Evolutionary conservation across 1,140 invertebrate species (phyloP), one percentile per base, ranked within the genome.

Genomic region (Camponotus vicinus): DNA sequence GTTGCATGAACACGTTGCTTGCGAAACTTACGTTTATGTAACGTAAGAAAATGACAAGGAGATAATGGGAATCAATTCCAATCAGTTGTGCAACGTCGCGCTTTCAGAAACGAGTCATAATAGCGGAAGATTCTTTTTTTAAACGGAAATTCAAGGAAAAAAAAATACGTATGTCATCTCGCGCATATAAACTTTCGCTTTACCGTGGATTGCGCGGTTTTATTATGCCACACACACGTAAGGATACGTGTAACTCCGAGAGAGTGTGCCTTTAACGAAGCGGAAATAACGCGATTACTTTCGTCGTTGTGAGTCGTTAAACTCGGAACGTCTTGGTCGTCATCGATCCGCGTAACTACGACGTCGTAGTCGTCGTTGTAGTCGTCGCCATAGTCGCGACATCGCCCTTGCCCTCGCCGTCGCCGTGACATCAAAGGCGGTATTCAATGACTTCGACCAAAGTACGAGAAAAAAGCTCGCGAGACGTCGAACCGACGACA

Each of bases 321-420:
- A 79, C 82, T 78, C 73, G 42, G 21, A 45, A 77, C 71, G 75
- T 75, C 59, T 83, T 64, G 64, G 42, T 21, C 71, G 73, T 37
- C 59, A 85, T 88, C 73, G 86, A 88, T 88, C 66, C 52, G 13
- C 15, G 49, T 59, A 63, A 7, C 18, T 64, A 85, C 55, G 27
- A 27, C 27, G 27, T 27, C 27, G 27, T 27, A 27, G 40, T 82
- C 66, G 69, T 52, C 42, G 67, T 52, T 21, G 67, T 11, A 15
- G 11, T 52, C 21, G 45, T 34, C 13, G 52, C 66, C 64, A 18
- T 40, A 15, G 40, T 59, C 57, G 52, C 42, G 76, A 40, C 32
- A 63, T 42, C 49, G 27, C 9, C 63, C 61, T 40, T 37, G 27
- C 9, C 63, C 61, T 49, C 34, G 49, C 6, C 42, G 52, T 76